phyloP scores from a whole-genome alignment of 2,888 invertebrate species.

The Lamellibrachia satsuma region DNA sequence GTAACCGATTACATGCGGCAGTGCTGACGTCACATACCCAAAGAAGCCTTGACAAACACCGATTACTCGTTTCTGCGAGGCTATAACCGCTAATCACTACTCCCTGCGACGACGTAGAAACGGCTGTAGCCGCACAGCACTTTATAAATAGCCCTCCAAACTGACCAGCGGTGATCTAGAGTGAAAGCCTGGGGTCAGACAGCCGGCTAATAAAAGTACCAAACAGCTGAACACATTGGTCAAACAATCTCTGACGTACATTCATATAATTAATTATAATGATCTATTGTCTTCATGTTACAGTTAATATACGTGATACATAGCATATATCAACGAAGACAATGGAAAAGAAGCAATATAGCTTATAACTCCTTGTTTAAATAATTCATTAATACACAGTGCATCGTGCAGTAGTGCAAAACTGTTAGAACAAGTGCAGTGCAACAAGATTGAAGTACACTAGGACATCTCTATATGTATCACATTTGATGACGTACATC shows the following conservation, averaged over 20 bases:
- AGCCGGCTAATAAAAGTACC: no score
- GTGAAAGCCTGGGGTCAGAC: background rate
- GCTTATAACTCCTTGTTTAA: no score
- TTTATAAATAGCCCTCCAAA: background rate
- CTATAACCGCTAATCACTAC: background rate
- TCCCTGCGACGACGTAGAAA: background rate
- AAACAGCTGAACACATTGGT: background rate
- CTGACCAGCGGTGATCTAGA: background rate
- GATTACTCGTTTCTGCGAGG: background rate
- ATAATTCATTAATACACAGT: no score
- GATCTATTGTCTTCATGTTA: no score
- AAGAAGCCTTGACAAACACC: background rate
- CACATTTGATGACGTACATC: no score
- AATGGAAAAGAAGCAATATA: no score
- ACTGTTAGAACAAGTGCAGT: no score
- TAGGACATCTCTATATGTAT: no score
- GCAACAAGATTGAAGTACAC: no score
- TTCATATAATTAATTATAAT: background rate
- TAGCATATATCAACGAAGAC: no score
- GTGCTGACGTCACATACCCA: background rate
- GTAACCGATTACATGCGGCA: background rate
- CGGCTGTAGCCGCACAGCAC: background rate
- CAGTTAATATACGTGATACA: no score
- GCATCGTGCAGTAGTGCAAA: no score
- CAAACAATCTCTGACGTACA: background rate